Evolutionary conservation across 2,113 vertebrate species (phyloP), one percentile per base, ranked within the genome.

Genomic region (Epinephelus cyanopodus): DNA sequence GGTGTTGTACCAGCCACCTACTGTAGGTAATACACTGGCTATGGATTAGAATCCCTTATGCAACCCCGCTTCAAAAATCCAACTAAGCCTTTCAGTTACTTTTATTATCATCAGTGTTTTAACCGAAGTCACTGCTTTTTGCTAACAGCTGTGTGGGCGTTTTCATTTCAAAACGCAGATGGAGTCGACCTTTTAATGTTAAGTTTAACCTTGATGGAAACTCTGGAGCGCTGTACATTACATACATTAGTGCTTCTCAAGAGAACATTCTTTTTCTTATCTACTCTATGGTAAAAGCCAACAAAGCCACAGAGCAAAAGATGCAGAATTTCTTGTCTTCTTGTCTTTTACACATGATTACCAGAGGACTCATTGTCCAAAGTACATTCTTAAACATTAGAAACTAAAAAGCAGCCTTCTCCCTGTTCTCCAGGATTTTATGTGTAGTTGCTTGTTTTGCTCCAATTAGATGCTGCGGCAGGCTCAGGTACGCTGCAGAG

Each of bases 321-420:
- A 18, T 8, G n/a, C 61, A 23, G 72, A 9, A 19, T 17, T 19
- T 54, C 29, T 25, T 37, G 12, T 61, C 23, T 15, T 54, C 19
- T 39, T 50, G 0, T 62, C 87, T 86, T 80, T 66, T 25, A 62
- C 21, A 21, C 50, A 70, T 70, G 37, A 86, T 80, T 82, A 70
- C 74, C 57, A 18, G 25, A 80, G 17, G 77, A 79, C 77, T 87
- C 82, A 72, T 91, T 90, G 83, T 70, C 68, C 64, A 53, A 60
- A 80, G 68, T 79, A 77, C 72, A 79, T 13, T 77, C 48, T 70
- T 2, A 6, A 37, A 77, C 42, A 63, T 71, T 79, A 72, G 25
- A 42, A 47, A 14, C 45, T 53, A 62, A 63, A 75, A 74, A 60
- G 58, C 80, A 18, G 37, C 50, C 62, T 77, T 13, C 19, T 73